Evolutionary conservation across 1,140 invertebrate species (phyloP), one percentile per base, ranked within the genome.

Genomic region (Drosophila chauvacae): DNA sequence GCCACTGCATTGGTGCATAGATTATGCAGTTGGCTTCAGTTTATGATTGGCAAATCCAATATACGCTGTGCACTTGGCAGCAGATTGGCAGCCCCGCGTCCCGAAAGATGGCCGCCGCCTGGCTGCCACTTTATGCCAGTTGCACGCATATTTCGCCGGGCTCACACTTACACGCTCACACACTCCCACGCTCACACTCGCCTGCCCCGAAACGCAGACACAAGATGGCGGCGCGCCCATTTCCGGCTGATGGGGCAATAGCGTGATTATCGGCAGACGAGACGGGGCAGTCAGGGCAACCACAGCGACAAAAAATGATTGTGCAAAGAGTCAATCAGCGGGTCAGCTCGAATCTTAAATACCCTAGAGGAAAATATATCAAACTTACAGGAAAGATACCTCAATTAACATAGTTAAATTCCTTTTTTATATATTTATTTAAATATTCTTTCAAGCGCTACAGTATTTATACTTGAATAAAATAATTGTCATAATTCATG

Each of bases 31-130:
- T 88, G 84, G 84, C 84, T 88, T 87, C 80, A 84, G 84, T 87
- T 88, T 88, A 88, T 87, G 84, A 87, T 87, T 87, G 84, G 80
- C 84, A 88, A 88, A 87, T 87, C 84, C 84, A 88, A 87, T 87
- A 87, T 87, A 84, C 81, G 84, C 79, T 75, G 77, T 84, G 84
- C 80, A 80, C 84, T 87, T 87, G 84, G 84, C 84, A 87, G 71
- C 81, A 85, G 81, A 85, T 85, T 85, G 77, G 77, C 81, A 77
- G 35, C 10, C 65, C 65, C 26, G 35, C 26, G n/a, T 51, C 47
- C 35, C 66, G 16, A 69, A 56, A 58, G 65, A 59, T 70, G 65
- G 63, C 68, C 61, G 20, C 57, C 30, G 63, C 50, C 50, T 47
- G 68, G 81, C 77, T 77, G 81, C 81, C 81, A 85, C 81, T 85